Base-by-base conservation (phyloP, 2,797 vertebrate genomes). In the Epinephelus awoara region DNA sequence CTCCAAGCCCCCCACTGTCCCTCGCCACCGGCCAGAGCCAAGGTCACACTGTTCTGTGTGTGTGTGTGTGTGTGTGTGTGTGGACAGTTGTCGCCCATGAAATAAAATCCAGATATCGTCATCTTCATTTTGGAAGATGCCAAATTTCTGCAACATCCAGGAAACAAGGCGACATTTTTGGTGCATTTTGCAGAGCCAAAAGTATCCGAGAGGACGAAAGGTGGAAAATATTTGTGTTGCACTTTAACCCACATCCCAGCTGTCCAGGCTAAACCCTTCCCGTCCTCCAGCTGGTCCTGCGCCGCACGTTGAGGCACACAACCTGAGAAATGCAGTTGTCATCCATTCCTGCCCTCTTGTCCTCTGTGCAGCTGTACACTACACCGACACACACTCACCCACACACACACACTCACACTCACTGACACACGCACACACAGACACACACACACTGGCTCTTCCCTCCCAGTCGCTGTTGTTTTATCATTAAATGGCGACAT, bases 401-500 rank as follows among this genome's bases (percentile, higher is more conserved):
- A 80, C 89, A 90, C 87, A 47, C 87, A 90, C 84, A 77, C 72
- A 68, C n/a, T 29, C 59, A 29, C 69, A 67, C 51, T 12, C 82
- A 54, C 87, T 89, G 85, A 51, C 55, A 46, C 61, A 29, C 65
- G 19, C 49, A 71, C 54, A 51, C 58, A 23, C 87, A 75, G 72
- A 80, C 78, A 89, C 92, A 77, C 71, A 57, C 59, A 56, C 51
- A 19, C 44, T 18, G 46, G 66, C 73, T 79, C 85, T 80, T 75
- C 88, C 82, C 88, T 82, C 87, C 74, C 89, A 79, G 80, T 77
- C 93, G 83, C 94, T 96, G 94, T 96, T 96, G 95, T 97, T 97
- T 97, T 93, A 95, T 95, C 96, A 97, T 94, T 96, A 96, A 97
- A 96, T 74, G 90, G 95, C 89, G 94, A 97, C 96, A 97, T 97